Percentiles rank a stretch among this genome's conserved stretches.
Evolutionary conservation across 2,797 vertebrate species (phyloP).

Genomic region (Aphelocoma californica): DNA sequence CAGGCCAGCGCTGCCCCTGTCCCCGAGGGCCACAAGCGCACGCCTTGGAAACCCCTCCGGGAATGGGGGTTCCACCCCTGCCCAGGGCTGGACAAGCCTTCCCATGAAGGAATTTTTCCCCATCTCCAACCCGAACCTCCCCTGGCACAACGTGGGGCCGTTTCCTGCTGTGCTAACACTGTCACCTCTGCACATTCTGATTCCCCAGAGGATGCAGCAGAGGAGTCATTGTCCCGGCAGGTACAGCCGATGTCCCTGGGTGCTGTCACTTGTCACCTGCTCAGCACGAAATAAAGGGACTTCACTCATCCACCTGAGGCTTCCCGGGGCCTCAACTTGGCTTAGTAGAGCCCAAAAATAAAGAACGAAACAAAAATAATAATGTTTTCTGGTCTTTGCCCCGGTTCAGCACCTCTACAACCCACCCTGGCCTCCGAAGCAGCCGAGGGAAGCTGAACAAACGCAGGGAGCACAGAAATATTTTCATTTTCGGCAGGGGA

Average conservation of each 20-base stretch:
- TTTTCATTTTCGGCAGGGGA: background rate
- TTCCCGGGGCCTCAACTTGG: background rate
- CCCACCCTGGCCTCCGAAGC: background rate
- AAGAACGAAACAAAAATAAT: too few relatives aligned
- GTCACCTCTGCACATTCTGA: fast-evolving
- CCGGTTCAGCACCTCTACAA: background rate
- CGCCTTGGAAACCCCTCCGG: background rate
- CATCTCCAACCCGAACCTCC: background rate
- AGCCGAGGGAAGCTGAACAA: background rate
- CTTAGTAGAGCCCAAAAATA: background rate
- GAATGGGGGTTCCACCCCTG: background rate
- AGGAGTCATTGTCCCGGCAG: background rate
- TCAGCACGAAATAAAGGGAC: background rate
- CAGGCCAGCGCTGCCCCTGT: too few relatives aligned
- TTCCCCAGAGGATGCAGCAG: background rate
- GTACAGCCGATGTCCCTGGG: background rate
- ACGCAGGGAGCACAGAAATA: fast-evolving
- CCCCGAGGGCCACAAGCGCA: background rate
- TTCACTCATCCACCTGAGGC: background rate
- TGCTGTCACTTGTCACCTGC: background rate
- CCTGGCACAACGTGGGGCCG: fast-evolving
- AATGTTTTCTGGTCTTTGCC: too few relatives aligned
- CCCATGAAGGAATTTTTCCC: background rate
- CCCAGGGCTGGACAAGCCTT: background rate
- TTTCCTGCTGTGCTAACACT: background rate